Conservation (phyloP, 2,113 vertebrate genomes). For the Toxotes jaculatrix region DNA sequence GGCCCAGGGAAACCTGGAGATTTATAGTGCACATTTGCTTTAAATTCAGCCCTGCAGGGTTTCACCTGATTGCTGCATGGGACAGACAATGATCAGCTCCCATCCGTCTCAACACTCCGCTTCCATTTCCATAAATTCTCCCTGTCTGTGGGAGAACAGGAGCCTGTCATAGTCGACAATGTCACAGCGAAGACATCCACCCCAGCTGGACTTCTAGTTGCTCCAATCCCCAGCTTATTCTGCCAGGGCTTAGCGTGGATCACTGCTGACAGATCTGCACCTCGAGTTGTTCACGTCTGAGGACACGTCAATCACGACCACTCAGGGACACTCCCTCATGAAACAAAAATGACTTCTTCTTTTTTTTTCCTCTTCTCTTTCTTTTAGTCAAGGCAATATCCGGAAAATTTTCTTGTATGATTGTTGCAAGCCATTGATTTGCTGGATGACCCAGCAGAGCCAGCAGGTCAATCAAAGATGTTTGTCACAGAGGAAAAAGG, state of each 20-base stretch:
- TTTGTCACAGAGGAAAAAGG: constrained; percentile 61
- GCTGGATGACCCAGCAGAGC: constrained; percentile 51
- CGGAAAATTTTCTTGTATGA: constrained; percentile 14
- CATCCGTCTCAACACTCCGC: constrained; percentile 69
- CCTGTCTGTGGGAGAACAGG: constrained; percentile 65
- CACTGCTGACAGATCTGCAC: constrained; percentile 70
- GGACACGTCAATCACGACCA: constrained; percentile 62
- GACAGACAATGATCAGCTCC: constrained; percentile 80
- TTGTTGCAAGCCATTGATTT: constrained; percentile 61
- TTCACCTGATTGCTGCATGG: constrained; percentile 78
- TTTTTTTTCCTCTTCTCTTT: neutral
- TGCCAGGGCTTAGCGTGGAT: constrained; percentile 64
- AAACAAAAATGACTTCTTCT: constrained; percentile 51
- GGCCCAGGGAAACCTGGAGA: constrained; percentile 76
- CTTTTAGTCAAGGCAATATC: constrained; percentile 27
- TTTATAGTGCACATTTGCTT: constrained; percentile 85
- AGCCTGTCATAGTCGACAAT: constrained; percentile 75
- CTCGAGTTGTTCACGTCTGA: constrained; percentile 66
- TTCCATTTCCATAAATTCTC: constrained; percentile 82
- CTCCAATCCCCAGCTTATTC: constrained; percentile 62
- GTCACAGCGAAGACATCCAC: constrained; percentile 71
- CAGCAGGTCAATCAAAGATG: constrained; percentile 64
- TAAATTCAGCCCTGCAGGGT: constrained; percentile 81
- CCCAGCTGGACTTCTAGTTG: constrained; percentile 69
- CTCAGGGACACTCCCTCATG: constrained; percentile 55